A percentile compares a stretch with the other conserved stretches of the same genome.
phyloP scores from a whole-genome alignment of 1,140 invertebrate genomes.

The Papilio aristodemus region DNA sequence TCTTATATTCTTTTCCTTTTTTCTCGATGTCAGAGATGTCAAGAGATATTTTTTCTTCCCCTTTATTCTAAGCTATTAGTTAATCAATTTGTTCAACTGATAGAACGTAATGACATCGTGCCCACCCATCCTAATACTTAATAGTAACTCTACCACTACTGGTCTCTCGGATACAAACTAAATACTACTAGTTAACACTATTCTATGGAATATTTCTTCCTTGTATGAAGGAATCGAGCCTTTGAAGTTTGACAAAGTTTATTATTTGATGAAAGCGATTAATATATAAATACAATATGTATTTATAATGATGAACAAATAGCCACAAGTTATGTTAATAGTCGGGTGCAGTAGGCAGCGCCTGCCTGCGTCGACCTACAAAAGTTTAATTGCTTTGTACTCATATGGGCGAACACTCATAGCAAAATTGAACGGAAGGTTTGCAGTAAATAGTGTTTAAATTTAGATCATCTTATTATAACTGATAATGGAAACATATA shows the following conservation, averaged over 20 bases:
- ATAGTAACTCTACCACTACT: too few species aligned
- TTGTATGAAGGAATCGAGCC: neutral
- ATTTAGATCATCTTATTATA: neutral
- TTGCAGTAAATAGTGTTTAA: neutral
- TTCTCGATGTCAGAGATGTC: too few species aligned
- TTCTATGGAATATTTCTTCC: too few species aligned
- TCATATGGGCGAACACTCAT: neutral
- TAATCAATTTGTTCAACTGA: too few species aligned
- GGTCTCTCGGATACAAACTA: too few species aligned
- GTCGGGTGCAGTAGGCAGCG: neutral
- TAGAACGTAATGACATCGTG: too few species aligned
- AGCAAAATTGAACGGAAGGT: neutral
- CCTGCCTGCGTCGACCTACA: neutral
- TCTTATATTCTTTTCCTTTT: too few species aligned
- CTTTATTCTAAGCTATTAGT: too few species aligned
- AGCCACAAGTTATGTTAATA: neutral
- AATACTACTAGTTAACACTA: too few species aligned
- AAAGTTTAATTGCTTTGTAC: constrained; percentile 7
- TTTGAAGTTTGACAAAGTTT: neutral
- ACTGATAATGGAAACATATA: neutral
- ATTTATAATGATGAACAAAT: neutral
- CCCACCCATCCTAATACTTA: too few species aligned
- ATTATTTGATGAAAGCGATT: neutral
- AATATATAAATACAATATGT: neutral
- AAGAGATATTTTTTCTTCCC: too few species aligned